Base-by-base conservation (phyloP, 2,888 invertebrate species). In the Gortyna flavago region DNA sequence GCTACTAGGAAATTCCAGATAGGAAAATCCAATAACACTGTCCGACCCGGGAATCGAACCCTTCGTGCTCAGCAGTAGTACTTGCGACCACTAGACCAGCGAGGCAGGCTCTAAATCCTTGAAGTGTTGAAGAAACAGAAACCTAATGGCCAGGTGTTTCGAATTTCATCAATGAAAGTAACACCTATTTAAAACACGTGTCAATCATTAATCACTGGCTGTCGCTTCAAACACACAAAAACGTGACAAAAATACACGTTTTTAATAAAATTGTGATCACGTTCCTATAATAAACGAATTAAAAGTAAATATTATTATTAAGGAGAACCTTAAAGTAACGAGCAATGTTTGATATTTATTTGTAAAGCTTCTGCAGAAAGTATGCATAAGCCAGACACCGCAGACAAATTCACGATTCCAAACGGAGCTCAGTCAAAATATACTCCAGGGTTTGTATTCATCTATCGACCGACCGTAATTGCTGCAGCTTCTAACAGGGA, bases 231-330 rank as follows among this genome's bases (percentile, higher is more conserved):
- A 9, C 29, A 41, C 13, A 61, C 2, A 35, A 57, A 70, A 66
- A 70, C 84, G 79, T 79, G 79, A 71, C 61, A n/a, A 57, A 84
- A 70, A 13, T 77, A 64, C 57, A 83, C 48, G 25, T 57, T 51
- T 83, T 57, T 32, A 78, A 35, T 78, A n/a, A 57, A 74, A 59
- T 29, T 76, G 0, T 61, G 16, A 44, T 77, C 79, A 61, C 59
- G 66, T 32, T 18, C 21, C 48, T n/a, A 9, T 65, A 57, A 32
- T 62, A 64, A 32, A 78, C 16, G 11, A 59, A 66, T 59, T 41
- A 76, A 76, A 48, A 59, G 83, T 79, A 83, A 77, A 79, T 77
- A 83, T 61, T 83, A 83, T 66, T 82, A 51, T 59, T 77, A 21
- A 21, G n/a, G 2, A 21, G 51, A 66, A 32, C 25, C 51, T 32